Evolutionary conservation across 2,888 invertebrate genomes (phyloP).

Genomic region (Cryptus viduatorius): DNA sequence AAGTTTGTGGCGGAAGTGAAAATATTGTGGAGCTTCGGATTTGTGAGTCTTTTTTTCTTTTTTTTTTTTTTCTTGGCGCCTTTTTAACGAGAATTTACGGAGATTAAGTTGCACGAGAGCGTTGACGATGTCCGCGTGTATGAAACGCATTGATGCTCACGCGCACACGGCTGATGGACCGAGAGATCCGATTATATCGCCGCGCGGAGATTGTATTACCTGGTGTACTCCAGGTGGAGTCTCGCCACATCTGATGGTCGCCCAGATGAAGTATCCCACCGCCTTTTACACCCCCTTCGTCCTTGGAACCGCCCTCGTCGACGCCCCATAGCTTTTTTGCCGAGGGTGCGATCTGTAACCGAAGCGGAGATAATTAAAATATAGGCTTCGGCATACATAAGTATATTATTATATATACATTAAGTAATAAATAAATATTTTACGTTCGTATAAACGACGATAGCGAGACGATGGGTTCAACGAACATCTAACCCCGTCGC

Average conservation of each 20-base stretch:
- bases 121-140: neutral
- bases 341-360: constrained; percentile 94
- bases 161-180: constrained; percentile 36
- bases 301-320: constrained; percentile 86
- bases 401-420: neutral
- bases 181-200: constrained; percentile 23
- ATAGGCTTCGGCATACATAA: constrained; percentile 70
- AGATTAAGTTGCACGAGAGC: neutral
- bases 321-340: constrained; percentile 96
- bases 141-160: neutral
- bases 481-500: constrained; percentile 15
- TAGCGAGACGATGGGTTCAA: constrained; percentile 33
- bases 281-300: constrained; percentile 90
- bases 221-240: constrained; percentile 97
- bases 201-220: constrained; percentile 85
- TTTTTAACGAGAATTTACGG: neutral
- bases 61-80: neutral
- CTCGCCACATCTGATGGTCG: constrained; percentile 96
- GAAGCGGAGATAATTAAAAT: constrained; percentile 74
- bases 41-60: neutral
- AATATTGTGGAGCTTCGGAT: neutral
- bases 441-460: neutral
- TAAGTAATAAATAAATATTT: constrained; percentile 3
- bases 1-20: neutral
- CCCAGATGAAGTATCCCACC: constrained; percentile 92